Evolutionary conservation across 1,140 invertebrate genomes (phyloP).

Genomic region (Drosophila lacertosa): DNA sequence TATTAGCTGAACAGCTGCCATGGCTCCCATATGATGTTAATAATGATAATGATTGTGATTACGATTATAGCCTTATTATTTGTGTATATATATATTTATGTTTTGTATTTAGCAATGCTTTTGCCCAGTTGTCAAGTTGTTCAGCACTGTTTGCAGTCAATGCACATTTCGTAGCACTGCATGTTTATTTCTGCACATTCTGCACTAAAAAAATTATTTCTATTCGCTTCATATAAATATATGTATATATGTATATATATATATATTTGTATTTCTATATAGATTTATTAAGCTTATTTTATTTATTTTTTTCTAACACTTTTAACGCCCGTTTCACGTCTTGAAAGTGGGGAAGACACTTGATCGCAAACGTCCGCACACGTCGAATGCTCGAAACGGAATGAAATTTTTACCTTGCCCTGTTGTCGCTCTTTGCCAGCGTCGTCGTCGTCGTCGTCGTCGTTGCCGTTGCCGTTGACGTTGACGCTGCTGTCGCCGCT

Average conservation of each 20-base stretch:
- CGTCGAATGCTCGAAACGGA: conserved; percentile 72
- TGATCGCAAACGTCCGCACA: conserved; percentile 57
- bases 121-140: conserved; percentile 13
- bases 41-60: conserved; percentile 6
- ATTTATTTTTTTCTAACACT: conserved; percentile 10
- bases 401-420: conserved; percentile 73
- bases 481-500: neutral
- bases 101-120: conserved; percentile 9
- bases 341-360: conserved; percentile 18
- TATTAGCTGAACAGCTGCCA: conserved; percentile 50
- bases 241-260: neutral
- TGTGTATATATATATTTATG: too few species aligned
- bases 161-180: conserved; percentile 29
- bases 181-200: conserved; percentile 40
- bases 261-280: neutral
- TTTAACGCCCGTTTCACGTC: conserved; percentile 24
- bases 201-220: neutral
- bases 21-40: conserved; percentile 50
- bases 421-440: conserved; percentile 34
- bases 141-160: conserved; percentile 34
- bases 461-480: conserved; percentile 1
- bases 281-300: too few species aligned
- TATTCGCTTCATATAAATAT: neutral
- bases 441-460: conserved; percentile 26
- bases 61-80: conserved; percentile 7